These are phyloP conservation scores for Ellobius talpinus DNA, from an alignment of 2,113 vertebrate species.

Conservation along the genomic window DNA sequence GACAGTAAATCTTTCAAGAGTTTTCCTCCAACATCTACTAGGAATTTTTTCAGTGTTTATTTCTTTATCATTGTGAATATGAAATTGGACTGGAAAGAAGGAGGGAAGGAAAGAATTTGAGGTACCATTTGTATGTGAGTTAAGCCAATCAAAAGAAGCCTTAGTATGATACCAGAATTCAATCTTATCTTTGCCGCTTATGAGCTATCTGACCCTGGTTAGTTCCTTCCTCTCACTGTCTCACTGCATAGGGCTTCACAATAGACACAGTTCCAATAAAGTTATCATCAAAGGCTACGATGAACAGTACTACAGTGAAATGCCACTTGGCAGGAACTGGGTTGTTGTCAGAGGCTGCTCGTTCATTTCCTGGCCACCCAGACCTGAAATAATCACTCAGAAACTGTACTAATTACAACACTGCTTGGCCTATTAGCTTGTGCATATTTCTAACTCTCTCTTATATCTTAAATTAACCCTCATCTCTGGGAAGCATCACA, in stretches of 20 bases:
- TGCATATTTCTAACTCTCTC: too few relatives aligned
- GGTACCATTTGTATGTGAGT: not conserved
- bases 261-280: not conserved
- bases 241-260: not conserved
- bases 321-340: not conserved
- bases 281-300: conserved; percentile 1
- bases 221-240: not conserved
- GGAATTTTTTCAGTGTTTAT: not conserved
- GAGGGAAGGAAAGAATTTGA: not conserved
- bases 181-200: not conserved
- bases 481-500: not conserved
- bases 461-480: not conserved
- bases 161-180: not conserved
- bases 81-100: not conserved
- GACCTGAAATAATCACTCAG: too few relatives aligned
- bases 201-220: not conserved
- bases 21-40: not conserved
- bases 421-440: too few relatives aligned
- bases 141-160: not conserved
- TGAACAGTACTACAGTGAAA: not conserved
- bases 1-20: not conserved
- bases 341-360: too few relatives aligned
- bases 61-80: not conserved
- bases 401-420: too few relatives aligned
- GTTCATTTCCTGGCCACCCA: too few relatives aligned